Base-by-base conservation (phyloP, 2,888 invertebrate genomes). In the Harpalus rubripes region DNA sequence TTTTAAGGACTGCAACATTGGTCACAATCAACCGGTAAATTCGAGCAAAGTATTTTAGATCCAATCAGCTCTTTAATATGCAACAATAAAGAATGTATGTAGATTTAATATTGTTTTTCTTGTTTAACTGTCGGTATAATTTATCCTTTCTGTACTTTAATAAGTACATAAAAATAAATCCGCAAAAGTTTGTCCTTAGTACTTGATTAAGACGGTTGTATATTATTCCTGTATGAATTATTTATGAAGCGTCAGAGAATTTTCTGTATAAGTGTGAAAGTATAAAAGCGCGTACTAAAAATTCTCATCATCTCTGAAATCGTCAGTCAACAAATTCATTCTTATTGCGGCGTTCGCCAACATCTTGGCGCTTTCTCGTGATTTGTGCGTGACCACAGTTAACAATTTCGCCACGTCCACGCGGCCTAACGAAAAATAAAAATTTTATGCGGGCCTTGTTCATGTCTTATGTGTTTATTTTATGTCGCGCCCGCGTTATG, bases 391-490 rank as follows among this genome's bases (percentile, higher is more conserved):
- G 79, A 79, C 52, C 59, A 39, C 61, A 58, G 58, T 81, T 81
- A 81, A 65, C 65, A 81, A 52, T 81, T 63, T 65, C 41, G 16
- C 65, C 81, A 81, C 81, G 81, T 81, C 81, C 81, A 65, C n/a
- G 16, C 4, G 18, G 72, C 72, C 72, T 74, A 74, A 74, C 72
- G 72, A 82, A 72, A 82, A 72, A 82, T 72, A 82, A 82, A 82
- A 82, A 72, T 72, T 82, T 82, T 82, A 82, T 72, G 72, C 72
- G 32, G 58, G 56, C 15, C 72, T 68, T 72, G 82, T 82, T 68
- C 82, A 82, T 82, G 82, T 72, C 82, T 82, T 82, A 82, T 82
- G 82, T 82, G 82, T 82, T 82, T 82, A 80, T 80, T 80, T 80
- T 80, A 82, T 82, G 82, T 56, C 44, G 68, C 15, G 8, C 26